Evolutionary conservation across 2,797 vertebrate genomes (phyloP).

Genomic region (Moxostoma hubbsi): DNA sequence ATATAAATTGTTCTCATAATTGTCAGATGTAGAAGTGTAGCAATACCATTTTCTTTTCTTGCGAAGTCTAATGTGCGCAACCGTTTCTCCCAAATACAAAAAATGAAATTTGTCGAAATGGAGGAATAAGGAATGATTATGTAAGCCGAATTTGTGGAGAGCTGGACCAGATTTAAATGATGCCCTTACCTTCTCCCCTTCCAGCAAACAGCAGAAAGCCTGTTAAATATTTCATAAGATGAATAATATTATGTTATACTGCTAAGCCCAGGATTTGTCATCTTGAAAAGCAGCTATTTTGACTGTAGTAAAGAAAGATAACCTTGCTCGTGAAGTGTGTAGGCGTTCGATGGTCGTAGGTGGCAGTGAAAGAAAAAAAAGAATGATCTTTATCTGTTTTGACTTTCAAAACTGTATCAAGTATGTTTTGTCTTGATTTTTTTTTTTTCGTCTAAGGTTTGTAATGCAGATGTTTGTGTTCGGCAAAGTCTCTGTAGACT

Average conservation of each 20-base stretch:
- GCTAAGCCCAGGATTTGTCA: slow-evolving; percentile 45
- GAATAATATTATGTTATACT: slow-evolving; percentile 58
- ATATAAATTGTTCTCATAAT: slow-evolving; percentile 73
- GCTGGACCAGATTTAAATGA: slow-evolving; percentile 33
- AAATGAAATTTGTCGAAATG: slow-evolving; percentile 50
- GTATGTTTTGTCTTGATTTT: slow-evolving; percentile 12
- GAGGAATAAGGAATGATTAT: slow-evolving; percentile 58
- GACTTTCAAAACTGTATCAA: slow-evolving; percentile 24
- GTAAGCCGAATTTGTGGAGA: slow-evolving; percentile 49
- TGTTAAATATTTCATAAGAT: slow-evolving; percentile 64
- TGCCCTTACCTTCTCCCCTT: slow-evolving; percentile 38
- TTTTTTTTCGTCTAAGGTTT: slow-evolving; percentile 38
- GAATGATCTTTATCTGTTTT: not conserved
- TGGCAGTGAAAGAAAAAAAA: slow-evolving; percentile 12
- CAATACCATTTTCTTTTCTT: slow-evolving; percentile 36
- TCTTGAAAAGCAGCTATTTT: slow-evolving; percentile 43
- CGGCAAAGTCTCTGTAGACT: not conserved
- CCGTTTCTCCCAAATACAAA: slow-evolving; percentile 47
- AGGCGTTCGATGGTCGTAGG: slow-evolving; percentile 25
- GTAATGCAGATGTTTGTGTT: not conserved
- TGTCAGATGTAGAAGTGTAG: slow-evolving; percentile 54
- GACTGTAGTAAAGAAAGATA: slow-evolving; percentile 44
- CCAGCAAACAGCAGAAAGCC: slow-evolving; percentile 56
- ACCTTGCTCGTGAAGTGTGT: slow-evolving; percentile 22
- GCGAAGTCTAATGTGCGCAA: slow-evolving; percentile 39